Conservation (phyloP, 2,888 invertebrate genomes). For the Cataglyphis rosenhaueri region DNA sequence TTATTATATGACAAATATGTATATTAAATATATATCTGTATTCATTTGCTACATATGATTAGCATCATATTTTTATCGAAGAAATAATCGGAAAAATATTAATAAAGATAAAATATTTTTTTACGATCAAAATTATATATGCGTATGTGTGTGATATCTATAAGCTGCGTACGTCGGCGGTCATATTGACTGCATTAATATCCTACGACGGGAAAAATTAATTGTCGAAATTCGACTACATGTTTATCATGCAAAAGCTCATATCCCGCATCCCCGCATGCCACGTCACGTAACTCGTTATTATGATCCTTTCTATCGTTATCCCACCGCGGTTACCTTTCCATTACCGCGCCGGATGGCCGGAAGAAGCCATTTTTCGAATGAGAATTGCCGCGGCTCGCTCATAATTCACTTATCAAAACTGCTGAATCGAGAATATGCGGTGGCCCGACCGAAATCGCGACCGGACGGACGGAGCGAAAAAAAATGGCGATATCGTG, state of each 20-base stretch:
- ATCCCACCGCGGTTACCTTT: slow-evolving; percentile 42
- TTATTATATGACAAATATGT: neutral
- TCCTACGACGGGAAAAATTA: slow-evolving; percentile 25
- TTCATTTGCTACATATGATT: neutral
- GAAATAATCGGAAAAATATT: neutral
- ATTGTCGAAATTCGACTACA: slow-evolving; percentile 14
- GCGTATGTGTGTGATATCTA: neutral
- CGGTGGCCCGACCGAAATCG: slow-evolving; percentile 30
- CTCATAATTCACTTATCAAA: slow-evolving; percentile 51
- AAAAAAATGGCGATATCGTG: slow-evolving; percentile 29
- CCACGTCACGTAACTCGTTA: slow-evolving; percentile 23
- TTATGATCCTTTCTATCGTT: slow-evolving; percentile 51
- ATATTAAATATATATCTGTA: neutral
- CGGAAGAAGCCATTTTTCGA: slow-evolving; percentile 54
- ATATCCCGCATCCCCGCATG: slow-evolving; percentile 26
- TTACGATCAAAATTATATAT: neutral
- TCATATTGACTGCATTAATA: slow-evolving; percentile 17
- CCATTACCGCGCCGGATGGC: slow-evolving; percentile 45
- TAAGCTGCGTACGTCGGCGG: neutral
- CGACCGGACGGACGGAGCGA: neutral
- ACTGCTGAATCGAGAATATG: slow-evolving; percentile 53
- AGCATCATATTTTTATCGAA: neutral
- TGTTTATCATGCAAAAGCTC: slow-evolving; percentile 42
- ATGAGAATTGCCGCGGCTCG: slow-evolving; percentile 39
- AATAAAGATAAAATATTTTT: neutral